Evolutionary conservation across 2,113 vertebrate genomes (phyloP).

Genomic region (Okapia johnstoni): DNA sequence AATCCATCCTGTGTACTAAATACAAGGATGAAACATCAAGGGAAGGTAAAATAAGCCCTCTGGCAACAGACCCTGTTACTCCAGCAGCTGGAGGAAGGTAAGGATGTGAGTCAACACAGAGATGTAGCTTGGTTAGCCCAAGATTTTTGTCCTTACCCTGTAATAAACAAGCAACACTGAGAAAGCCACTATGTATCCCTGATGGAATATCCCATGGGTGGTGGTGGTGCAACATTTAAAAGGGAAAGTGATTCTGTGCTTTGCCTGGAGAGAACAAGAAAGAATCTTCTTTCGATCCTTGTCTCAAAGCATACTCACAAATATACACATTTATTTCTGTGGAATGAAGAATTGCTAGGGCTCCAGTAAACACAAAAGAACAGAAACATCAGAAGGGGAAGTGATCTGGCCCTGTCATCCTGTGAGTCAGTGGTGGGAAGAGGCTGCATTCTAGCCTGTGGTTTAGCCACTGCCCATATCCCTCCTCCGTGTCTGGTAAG

Average conservation of each 20-base stretch:
- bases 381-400: slow-evolving; percentile 29
- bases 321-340: background rate
- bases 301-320: background rate
- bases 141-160: background rate
- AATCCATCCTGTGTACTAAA: background rate
- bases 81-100: background rate
- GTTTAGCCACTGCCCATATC: background rate
- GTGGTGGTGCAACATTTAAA: background rate
- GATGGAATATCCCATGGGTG: background rate
- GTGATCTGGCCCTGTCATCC: background rate
- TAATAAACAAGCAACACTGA: background rate
- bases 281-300: background rate
- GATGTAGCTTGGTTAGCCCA: background rate
- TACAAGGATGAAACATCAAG: background rate
- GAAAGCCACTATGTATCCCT: background rate
- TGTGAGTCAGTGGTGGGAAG: slow-evolving; percentile 38
- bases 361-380: background rate
- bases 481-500: background rate
- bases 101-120: background rate
- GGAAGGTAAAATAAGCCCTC: background rate
- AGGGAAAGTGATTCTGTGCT: background rate
- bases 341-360: background rate
- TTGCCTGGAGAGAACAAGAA: background rate
- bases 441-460: background rate
- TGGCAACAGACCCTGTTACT: background rate